Evolutionary conservation across 2,113 vertebrate species (phyloP).

Genomic region (Ophthalmolycus amberensis): DNA sequence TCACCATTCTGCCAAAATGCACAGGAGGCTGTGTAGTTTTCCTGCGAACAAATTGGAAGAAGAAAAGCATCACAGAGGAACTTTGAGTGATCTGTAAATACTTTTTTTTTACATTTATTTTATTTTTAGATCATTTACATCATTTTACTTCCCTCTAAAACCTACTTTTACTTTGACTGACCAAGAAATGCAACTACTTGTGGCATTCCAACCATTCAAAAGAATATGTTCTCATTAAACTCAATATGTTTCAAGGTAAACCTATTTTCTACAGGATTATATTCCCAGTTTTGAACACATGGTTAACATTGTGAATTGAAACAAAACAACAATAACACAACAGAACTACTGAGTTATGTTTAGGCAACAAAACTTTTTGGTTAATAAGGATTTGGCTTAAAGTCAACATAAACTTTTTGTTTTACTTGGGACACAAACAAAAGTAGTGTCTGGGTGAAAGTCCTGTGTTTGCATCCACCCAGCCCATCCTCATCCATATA

Average conservation of each 20-base stretch:
- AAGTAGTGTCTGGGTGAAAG: neutral
- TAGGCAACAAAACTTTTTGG: neutral
- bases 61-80: no score
- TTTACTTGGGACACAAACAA: neutral
- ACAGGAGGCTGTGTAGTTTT: constrained; percentile 82
- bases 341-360: neutral
- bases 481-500: neutral
- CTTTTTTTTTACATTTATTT: neutral
- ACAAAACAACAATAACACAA: neutral
- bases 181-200: neutral
- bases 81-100: neutral
- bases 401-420: neutral
- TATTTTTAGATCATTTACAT: neutral
- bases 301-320: neutral
- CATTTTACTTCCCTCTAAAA: neutral
- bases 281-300: neutral
- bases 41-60: constrained; percentile 67
- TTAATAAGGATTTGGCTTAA: neutral
- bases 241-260: neutral
- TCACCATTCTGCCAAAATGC: constrained; percentile 93
- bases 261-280: neutral
- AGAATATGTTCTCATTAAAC: no score
- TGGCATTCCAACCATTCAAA: neutral
- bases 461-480: neutral
- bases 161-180: neutral